These are phyloP conservation scores for Erannis defoliaria DNA, from an alignment of 2,888 invertebrate species.

Conservation along the genomic window DNA sequence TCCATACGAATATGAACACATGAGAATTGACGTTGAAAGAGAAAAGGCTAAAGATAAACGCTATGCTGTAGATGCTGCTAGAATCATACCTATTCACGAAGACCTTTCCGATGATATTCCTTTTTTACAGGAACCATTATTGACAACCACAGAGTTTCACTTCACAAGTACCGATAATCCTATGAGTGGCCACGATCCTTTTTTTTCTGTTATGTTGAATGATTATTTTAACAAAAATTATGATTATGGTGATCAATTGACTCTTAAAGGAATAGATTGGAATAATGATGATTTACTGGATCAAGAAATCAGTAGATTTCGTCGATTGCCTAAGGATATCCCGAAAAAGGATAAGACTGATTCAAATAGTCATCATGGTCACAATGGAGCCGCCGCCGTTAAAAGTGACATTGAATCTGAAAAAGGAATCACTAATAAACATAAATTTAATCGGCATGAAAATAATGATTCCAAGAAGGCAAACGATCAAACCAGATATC, in stretches of 20 bases:
- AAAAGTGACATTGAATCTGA: conserved; percentile 49
- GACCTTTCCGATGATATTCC: conserved; percentile 60
- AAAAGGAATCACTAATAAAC: conserved; percentile 48
- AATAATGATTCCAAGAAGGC: conserved; percentile 52
- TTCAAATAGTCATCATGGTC: neutral
- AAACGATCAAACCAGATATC: conserved; percentile 51
- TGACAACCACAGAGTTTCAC: conserved; percentile 41
- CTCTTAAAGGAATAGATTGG: conserved; percentile 69
- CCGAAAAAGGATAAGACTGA: conserved; percentile 1
- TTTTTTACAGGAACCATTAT: conserved; percentile 35
- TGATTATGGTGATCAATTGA: conserved; percentile 63
- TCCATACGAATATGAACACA: conserved; percentile 67
- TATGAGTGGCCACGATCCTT: conserved; percentile 64
- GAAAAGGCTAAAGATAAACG: conserved; percentile 74
- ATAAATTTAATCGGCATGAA: conserved; percentile 55
- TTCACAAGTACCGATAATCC: conserved; percentile 62
- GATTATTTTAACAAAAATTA: conserved; percentile 68
- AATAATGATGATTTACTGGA: conserved; percentile 51
- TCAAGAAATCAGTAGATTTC: conserved; percentile 32
- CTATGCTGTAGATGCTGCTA: conserved; percentile 51
- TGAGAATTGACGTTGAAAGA: conserved; percentile 55
- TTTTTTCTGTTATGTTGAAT: conserved; percentile 70
- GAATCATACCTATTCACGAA: conserved; percentile 72
- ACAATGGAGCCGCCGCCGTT: conserved; percentile 11
- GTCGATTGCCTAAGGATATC: conserved; percentile 16